phyloP scores from a whole-genome alignment of 1,140 invertebrate species.

The Drosophila insularis region DNA sequence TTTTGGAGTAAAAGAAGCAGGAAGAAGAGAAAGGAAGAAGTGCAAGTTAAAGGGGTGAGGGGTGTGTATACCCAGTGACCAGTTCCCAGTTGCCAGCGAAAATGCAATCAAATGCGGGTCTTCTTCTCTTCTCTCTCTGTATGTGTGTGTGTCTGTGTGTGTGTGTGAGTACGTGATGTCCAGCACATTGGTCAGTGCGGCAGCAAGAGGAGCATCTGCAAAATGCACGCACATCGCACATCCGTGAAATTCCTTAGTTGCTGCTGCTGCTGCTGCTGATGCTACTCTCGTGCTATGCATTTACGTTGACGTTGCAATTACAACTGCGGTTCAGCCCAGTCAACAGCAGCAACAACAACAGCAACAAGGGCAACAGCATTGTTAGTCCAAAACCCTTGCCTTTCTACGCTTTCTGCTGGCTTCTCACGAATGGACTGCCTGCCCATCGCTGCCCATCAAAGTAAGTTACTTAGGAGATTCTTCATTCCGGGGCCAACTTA shows the following conservation, averaged over 20 bases:
- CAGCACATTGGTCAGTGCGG: constrained; percentile 46
- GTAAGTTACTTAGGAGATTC: constrained; percentile 72
- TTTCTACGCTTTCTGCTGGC: constrained; percentile 41
- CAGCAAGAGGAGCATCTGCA: constrained; percentile 58
- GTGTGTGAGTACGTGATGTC: constrained; percentile 69
- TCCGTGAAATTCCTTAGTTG: constrained; percentile 73
- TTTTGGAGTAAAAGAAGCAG: constrained; percentile 26
- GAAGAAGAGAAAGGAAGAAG: constrained; percentile 10
- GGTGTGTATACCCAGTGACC: constrained; percentile 8
- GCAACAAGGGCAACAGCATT: constrained; percentile 21
- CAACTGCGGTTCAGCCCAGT: constrained; percentile 38
- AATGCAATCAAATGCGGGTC: constrained; percentile 70
- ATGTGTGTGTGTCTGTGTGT: constrained; percentile 23
- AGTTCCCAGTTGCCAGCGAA: constrained; percentile 36
- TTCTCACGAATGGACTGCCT: constrained; percentile 38
- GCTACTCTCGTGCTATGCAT: constrained; percentile 61
- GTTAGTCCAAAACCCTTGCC: constrained; percentile 62
- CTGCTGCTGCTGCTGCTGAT: no score
- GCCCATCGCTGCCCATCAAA: constrained; percentile 62
- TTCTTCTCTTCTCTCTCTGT: constrained; percentile 9
- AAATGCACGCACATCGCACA: constrained; percentile 74
- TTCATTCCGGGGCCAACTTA: constrained; percentile 41
- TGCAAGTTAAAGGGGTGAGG: constrained; percentile 1
- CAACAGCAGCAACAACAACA: constrained; percentile 4
- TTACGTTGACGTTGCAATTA: constrained; percentile 79